Evolutionary conservation across 2,888 invertebrate genomes (phyloP), one percentile per base, ranked within the genome.

Genomic region (Eudemis profundana): DNA sequence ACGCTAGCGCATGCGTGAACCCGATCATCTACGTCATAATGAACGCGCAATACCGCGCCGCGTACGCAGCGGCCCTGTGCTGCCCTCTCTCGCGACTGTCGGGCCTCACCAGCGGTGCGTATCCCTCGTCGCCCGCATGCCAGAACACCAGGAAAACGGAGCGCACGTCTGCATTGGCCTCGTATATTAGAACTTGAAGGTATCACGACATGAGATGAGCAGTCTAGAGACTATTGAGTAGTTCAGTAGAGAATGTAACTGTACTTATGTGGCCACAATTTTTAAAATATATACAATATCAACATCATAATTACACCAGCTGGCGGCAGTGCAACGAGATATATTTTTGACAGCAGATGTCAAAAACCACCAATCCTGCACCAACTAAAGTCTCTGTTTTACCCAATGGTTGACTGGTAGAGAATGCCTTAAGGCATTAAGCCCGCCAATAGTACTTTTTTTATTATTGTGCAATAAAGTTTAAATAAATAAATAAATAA

Each of bases 1-100:
- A 97, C 89, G 93, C 97, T 75, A 97, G 97, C 57, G 96, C 97
- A 19, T 98, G 98, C 90, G 96, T 97, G 70, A 98, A 98, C 89
- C 98, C 98, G 1, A 96, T 98, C 73, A 97, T 98, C 85, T 98
- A 98, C 90, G 98, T 98, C 68, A 97, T 97, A 75, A 98, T 98
- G 97, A 98, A 98, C 89, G 97, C 97, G 81, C 98, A 97, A 83
- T 98, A 98, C 87, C 93, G 98, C 70, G 96, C 97, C 75, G 98
- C 98, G 56, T 98, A 98, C 90, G 95, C 95, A 71, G 95, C 96
- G 0, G 95, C 97, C 4, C 93, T 97, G 67, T 94, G 95, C 84
- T 96, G 96, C 81, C 90, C 93, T 36, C 89, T 93, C 12, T 81
- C 94, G 56, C 85, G 93, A 46, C 89, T 94, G 47, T 88, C 93